phyloP scores from a whole-genome alignment of 2,888 invertebrate species.

The Nematopogon swammerdamellus region DNA sequence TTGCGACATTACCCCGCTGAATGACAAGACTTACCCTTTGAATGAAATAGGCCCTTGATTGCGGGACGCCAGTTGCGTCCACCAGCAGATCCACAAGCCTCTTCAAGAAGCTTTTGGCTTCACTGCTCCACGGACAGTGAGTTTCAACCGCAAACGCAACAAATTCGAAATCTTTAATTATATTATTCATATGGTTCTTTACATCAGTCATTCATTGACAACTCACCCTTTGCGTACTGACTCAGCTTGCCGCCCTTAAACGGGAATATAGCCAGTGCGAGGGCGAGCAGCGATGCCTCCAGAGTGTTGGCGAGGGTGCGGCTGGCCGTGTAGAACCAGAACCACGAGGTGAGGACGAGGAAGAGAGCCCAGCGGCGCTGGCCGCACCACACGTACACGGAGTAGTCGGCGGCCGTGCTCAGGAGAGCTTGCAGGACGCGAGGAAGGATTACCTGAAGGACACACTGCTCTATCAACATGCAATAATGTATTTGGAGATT shows the following conservation, averaged over 20 bases:
- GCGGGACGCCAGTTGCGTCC: no score
- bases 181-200: no score
- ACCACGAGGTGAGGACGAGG: conserved; percentile 78
- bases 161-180: no score
- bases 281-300: conserved; percentile 77
- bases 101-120: no score
- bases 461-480: conserved; percentile 1
- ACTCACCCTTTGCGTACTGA: conserved; percentile 33
- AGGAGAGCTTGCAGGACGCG: conserved; percentile 78
- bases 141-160: no score
- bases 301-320: conserved; percentile 85
- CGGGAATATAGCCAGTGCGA: conserved; percentile 78
- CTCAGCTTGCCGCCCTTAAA: conserved; percentile 49
- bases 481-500: conserved; percentile 5
- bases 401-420: conserved; percentile 74
- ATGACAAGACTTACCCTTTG: no score
- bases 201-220: no score
- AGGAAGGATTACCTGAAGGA: conserved; percentile 65
- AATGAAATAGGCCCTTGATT: no score
- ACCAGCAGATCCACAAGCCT: no score
- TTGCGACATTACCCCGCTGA: no score
- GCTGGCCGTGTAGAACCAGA: conserved; percentile 86
- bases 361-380: conserved; percentile 75
- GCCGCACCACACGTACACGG: conserved; percentile 66
- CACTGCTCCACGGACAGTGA: no score